Conservation (phyloP, 2,888 invertebrate genomes). For the Phyllotreta cruciferae region DNA sequence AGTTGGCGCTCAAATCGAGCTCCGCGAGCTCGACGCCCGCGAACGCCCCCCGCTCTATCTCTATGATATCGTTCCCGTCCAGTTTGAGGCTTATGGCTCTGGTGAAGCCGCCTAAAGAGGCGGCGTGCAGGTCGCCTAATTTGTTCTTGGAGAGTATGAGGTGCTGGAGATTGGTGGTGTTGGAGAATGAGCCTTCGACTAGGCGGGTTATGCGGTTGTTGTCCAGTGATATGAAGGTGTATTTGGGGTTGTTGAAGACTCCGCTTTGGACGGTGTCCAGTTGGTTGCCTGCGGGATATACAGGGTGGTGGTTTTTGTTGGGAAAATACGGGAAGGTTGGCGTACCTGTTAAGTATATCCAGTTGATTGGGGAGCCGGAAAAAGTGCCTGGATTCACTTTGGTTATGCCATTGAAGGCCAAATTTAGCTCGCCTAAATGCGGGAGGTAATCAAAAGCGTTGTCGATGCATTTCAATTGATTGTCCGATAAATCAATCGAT, state of each 20-base stretch:
- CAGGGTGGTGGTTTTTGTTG: neutral
- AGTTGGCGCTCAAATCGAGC: constrained; percentile 5
- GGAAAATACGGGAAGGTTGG: no score
- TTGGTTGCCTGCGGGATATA: constrained; percentile 11
- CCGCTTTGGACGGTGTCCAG: constrained; percentile 1
- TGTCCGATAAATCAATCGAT: constrained; percentile 1
- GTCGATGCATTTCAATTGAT: constrained; percentile 15
- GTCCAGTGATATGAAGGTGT: constrained; percentile 1
- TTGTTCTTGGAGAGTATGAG: neutral
- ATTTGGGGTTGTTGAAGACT: constrained; percentile 4
- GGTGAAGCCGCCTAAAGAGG: constrained; percentile 1
- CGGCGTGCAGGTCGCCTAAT: neutral
- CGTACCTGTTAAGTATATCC: neutral
- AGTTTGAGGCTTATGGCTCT: neutral
- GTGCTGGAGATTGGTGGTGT: neutral
- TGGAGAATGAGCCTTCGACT: neutral
- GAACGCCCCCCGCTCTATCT: neutral
- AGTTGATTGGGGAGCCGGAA: neutral
- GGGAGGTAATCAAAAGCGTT: neutral
- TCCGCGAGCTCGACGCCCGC: neutral
- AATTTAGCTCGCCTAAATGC: constrained; percentile 10
- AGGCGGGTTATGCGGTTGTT: constrained; percentile 8
- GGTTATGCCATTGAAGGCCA: constrained; percentile 1
- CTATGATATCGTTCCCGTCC: neutral
- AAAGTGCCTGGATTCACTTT: neutral